These are phyloP conservation scores for Rhopalosiphum nymphaeae DNA, from an alignment of 2,888 invertebrate genomes.

Conservation along the genomic window DNA sequence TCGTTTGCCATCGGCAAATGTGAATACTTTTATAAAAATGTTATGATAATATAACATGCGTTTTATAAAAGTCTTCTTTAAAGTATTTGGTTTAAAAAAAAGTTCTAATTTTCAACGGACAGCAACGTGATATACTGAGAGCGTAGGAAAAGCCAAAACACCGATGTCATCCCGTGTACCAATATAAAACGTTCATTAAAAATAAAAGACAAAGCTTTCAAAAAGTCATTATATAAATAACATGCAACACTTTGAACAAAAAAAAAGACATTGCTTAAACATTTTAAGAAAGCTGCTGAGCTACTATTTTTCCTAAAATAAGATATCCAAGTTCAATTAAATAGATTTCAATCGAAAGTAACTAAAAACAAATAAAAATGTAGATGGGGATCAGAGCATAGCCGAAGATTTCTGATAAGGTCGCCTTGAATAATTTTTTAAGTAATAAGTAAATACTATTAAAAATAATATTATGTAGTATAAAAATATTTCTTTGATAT, in stretches of 20 bases:
- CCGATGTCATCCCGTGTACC: not conserved
- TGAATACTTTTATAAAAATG: not conserved
- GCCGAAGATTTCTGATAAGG: not conserved
- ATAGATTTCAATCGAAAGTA: too few species aligned
- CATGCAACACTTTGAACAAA: not conserved
- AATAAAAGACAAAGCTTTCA: constrained; percentile 16
- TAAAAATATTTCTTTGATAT: not conserved
- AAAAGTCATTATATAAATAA: not conserved
- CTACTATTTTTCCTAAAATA: not conserved
- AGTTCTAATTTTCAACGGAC: not conserved
- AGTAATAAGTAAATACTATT: not conserved
- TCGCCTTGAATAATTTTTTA: not conserved
- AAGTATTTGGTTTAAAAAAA: not conserved
- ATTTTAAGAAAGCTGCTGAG: not conserved
- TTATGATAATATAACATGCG: not conserved
- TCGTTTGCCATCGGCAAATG: not conserved
- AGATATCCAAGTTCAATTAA: not conserved
- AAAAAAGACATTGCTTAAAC: constrained; percentile 1
- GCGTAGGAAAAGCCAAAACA: not conserved
- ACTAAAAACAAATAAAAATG: not conserved
- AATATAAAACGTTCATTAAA: constrained; percentile 15
- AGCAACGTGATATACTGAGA: not conserved
- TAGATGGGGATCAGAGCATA: not conserved
- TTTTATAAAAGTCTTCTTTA: not conserved
- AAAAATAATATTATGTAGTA: not conserved